phyloP scores from a whole-genome alignment of 2,113 vertebrate species.

The Terrapene triunguis region DNA sequence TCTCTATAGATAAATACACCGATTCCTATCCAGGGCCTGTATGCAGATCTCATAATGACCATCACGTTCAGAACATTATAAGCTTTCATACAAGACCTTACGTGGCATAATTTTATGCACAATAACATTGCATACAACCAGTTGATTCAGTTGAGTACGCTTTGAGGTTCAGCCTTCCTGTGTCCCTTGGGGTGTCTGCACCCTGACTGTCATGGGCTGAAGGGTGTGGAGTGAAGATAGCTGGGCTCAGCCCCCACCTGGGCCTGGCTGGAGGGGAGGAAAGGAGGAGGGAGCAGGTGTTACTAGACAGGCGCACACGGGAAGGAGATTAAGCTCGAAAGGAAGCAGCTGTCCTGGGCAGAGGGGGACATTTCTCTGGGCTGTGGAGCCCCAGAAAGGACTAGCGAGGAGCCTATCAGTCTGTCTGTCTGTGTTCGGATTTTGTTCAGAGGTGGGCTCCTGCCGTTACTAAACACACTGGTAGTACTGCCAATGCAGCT shows the following conservation, averaged over 20 bases:
- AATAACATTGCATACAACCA: neutral
- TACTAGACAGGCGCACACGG: neutral
- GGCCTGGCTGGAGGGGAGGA: no score
- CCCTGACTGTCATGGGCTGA: neutral
- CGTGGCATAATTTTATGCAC: neutral
- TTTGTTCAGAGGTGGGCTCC: neutral
- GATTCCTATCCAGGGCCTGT: neutral
- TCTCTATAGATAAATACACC: neutral
- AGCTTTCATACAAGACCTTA: neutral
- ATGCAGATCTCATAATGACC: neutral
- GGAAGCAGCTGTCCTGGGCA: accelerated
- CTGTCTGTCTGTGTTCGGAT: neutral
- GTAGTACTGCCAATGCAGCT: neutral
- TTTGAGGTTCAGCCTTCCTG: neutral
- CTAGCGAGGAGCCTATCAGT: neutral
- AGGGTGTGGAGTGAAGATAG: neutral
- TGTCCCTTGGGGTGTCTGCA: neutral
- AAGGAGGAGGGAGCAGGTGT: neutral
- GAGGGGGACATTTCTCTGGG: neutral
- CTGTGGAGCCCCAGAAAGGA: accelerated
- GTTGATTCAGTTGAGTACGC: no score
- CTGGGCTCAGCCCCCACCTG: neutral
- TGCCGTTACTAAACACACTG: neutral
- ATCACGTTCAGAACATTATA: neutral
- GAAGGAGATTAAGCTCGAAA: neutral